Base-by-base conservation (phyloP, 1,140 invertebrate genomes). In the Trialeurodes vaporariorum region DNA sequence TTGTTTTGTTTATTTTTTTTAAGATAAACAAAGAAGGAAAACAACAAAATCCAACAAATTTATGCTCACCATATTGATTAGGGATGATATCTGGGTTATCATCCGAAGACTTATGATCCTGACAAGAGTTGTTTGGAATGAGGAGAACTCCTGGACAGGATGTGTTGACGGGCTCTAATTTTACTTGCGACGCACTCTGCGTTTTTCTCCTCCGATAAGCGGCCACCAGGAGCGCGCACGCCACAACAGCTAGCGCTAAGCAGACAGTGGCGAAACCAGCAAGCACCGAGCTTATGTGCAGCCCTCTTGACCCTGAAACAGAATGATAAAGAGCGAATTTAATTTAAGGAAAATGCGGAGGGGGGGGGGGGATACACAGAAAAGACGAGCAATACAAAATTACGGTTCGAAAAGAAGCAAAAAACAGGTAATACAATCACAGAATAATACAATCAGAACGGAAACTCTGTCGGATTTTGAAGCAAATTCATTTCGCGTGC, bases 11-110 rank as follows among this genome's bases (percentile, higher is more conserved):
- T n/a, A n/a, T n/a, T n/a, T n/a, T n/a, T n/a, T n/a, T n/a, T n/a
- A n/a, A n/a, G n/a, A n/a, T n/a, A n/a, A n/a, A n/a, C n/a, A n/a
- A n/a, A n/a, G n/a, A n/a, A n/a, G n/a, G n/a, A n/a, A n/a, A n/a
- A n/a, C n/a, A n/a, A n/a, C n/a, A n/a, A n/a, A n/a, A n/a, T n/a
- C n/a, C n/a, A n/a, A n/a, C n/a, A n/a, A n/a, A n/a, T n/a, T n/a
- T n/a, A n/a, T n/a, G 69, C 34, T 49, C 17, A 49, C 34, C 34
- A 49, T 49, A 49, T 49, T 49, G 34, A 49, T 49, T 49, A 59
- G n/a, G 25, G 68, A 27, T 25, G 60, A 22, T 49, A 49, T 49
- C 34, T 5, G 34, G 34, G 34, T 49, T 49, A 49, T 49, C 34
- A 49, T 49, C 34, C 5, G 34, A 5, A 17, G 34, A 49, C 34